A percentile compares a stretch with the other conserved stretches of the same genome.
Evolutionary conservation across 2,113 vertebrate genomes (phyloP).

Genomic region (Montifringilla adamsi): DNA sequence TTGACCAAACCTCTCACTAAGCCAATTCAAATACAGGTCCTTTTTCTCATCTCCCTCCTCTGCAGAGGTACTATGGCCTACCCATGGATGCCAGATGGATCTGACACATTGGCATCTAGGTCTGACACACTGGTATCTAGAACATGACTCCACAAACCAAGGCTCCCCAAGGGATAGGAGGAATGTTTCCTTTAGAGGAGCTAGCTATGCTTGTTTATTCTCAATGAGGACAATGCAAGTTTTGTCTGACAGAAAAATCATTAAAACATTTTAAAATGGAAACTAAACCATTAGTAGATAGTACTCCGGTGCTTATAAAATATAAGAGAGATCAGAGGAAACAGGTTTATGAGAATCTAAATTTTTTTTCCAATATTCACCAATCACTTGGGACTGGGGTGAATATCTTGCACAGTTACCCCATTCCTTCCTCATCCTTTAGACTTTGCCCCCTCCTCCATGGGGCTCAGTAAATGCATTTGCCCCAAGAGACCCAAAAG

Average conservation of each 20-base stretch:
- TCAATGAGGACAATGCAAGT: fast-evolving
- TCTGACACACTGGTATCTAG: not conserved
- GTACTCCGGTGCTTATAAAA: not conserved
- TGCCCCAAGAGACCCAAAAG: not conserved
- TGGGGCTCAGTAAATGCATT: not conserved
- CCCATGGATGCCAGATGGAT: not conserved
- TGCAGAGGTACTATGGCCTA: not conserved
- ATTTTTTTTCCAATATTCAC: not conserved
- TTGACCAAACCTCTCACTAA: not conserved
- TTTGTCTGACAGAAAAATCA: not conserved
- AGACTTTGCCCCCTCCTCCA: not conserved
- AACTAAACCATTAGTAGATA: not conserved
- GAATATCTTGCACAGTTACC: not conserved
- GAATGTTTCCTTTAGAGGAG: not conserved
- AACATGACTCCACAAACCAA: not conserved
- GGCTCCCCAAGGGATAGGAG: not conserved
- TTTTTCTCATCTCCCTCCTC: not conserved
- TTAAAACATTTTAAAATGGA: not conserved
- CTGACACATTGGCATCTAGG: not conserved
- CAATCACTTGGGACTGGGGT: not conserved
- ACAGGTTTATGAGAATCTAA: not conserved
- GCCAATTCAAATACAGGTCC: not conserved
- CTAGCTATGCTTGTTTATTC: not conserved
- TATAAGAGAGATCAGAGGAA: not conserved
- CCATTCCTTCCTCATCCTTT: not conserved